phyloP scores from a whole-genome alignment of 1,140 invertebrate species.

The Pachyrhynchus sulphureomaculatus region DNA sequence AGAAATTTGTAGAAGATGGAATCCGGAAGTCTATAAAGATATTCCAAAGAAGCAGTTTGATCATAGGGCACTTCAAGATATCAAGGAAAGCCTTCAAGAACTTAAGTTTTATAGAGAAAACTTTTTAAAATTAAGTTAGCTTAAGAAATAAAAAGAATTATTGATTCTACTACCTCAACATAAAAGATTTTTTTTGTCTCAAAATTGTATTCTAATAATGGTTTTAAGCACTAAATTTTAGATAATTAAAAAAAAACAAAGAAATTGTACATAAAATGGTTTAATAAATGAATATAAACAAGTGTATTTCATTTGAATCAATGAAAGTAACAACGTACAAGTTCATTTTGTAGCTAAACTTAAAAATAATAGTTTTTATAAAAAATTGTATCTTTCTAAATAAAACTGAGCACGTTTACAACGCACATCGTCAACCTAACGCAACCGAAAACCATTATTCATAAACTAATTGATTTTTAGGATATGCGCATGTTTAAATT shows the following conservation, averaged over 20 bases:
- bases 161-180: no score
- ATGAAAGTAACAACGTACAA: slow-evolving; percentile 8
- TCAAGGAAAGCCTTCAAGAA: slow-evolving; percentile 83
- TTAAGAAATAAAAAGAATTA: no score
- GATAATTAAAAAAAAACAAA: background rate
- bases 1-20: slow-evolving; percentile 81
- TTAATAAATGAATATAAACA: slow-evolving; percentile 12
- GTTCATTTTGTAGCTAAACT: background rate
- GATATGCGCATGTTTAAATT: no score
- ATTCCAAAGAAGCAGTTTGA: slow-evolving; percentile 64
- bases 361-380: background rate
- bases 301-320: background rate
- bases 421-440: background rate
- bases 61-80: slow-evolving; percentile 82
- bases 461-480: no score
- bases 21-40: slow-evolving; percentile 57
- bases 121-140: slow-evolving; percentile 43
- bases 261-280: slow-evolving; percentile 1
- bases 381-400: background rate
- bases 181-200: no score
- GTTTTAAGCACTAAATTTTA: no score
- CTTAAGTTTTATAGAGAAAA: slow-evolving; percentile 57
- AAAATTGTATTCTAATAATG: background rate
- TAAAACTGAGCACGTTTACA: background rate
- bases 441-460: no score